Base-by-base conservation (phyloP, 2,113 vertebrate genomes). In the Turdus rufiventris region DNA sequence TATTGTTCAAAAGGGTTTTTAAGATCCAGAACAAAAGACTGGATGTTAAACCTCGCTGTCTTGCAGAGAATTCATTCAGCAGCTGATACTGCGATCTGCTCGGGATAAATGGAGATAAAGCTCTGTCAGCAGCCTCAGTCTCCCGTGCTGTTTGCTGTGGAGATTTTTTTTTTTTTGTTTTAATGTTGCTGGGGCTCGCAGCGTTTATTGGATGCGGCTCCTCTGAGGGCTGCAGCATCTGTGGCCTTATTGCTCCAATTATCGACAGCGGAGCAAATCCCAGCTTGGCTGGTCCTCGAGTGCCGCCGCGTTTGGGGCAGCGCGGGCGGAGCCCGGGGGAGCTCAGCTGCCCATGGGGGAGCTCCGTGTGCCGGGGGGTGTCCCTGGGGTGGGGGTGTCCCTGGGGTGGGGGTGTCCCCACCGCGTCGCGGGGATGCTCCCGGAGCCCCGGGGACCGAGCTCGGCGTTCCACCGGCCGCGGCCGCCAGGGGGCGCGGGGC, bases 261-360 rank as follows among this genome's bases (percentile, higher is more conserved):
- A 6, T 0, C 1, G 26, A 8, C 4, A 2, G 8, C 0, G 2
- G 16, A 12, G 16, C 20, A 47, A 10, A 2, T 0, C 10, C 51
- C 40, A 0, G 0, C 7, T 33, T 0, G 4, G 54, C 9, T 10
- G 45, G 3, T 25, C 13, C 51, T 19, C 34, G 24, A 4, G 7
- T 4, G 57, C 40, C 1, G 8, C 72, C 7, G 65, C 12, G 2
- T 9, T 21, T 5, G 88, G 48, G 36, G 60, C 14, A 6, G 24
- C 1, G 15, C 1, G 9, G 47, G 19, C 9, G 5, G 6, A 10
- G 18, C 33, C 33, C 56, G 0, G 33, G 2, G 0, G 28, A 12
- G 65, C 60, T 25, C n/a, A 14, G 34, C 33, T 16, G 56, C 48
- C 38, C n/a, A 4, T 5, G 25, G 2, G 5, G 10, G 33, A 9